A percentile compares a stretch with the other conserved stretches of the same genome.
These are phyloP conservation scores for Agapostemon virescens DNA, from an alignment of 2,888 invertebrate species.

Conservation along the genomic window DNA sequence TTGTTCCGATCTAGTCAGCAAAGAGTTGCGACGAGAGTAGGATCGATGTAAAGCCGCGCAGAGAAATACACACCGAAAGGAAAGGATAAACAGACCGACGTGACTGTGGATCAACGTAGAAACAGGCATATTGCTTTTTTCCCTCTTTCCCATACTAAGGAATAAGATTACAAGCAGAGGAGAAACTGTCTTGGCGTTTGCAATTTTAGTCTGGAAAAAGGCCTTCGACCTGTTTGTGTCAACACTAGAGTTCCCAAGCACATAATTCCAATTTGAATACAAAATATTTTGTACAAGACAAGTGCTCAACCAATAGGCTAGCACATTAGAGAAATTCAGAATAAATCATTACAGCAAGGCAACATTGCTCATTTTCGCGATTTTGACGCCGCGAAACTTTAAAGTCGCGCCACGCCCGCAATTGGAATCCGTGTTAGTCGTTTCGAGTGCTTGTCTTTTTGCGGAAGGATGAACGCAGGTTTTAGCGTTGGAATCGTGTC, in stretches of 20 bases:
- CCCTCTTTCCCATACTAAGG: neutral
- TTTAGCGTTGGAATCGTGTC: too few relatives aligned
- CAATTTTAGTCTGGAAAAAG: slow-evolving; percentile 12
- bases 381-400: too few relatives aligned
- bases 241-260: neutral
- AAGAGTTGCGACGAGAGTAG: slow-evolving; percentile 56
- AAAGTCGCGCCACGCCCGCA: too few relatives aligned
- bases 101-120: slow-evolving; percentile 34
- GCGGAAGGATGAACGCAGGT: too few relatives aligned
- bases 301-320: too few relatives aligned
- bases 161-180: neutral
- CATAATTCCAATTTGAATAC: neutral
- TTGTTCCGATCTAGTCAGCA: slow-evolving; percentile 65
- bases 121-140: slow-evolving; percentile 17
- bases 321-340: too few relatives aligned
- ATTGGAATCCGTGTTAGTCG: too few relatives aligned
- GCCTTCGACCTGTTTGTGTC: neutral
- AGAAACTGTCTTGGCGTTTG: neutral
- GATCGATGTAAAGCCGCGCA: slow-evolving; percentile 56
- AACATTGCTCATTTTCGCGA: too few relatives aligned
- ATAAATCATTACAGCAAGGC: too few relatives aligned
- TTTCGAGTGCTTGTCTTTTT: too few relatives aligned
- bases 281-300: neutral
- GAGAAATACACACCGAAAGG: slow-evolving; percentile 28
- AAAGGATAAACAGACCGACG: slow-evolving; percentile 47